A percentile compares a stretch with the other conserved stretches of the same genome.
phyloP scores from a whole-genome alignment of 2,113 vertebrate genomes.

The Ochotona princeps region DNA sequence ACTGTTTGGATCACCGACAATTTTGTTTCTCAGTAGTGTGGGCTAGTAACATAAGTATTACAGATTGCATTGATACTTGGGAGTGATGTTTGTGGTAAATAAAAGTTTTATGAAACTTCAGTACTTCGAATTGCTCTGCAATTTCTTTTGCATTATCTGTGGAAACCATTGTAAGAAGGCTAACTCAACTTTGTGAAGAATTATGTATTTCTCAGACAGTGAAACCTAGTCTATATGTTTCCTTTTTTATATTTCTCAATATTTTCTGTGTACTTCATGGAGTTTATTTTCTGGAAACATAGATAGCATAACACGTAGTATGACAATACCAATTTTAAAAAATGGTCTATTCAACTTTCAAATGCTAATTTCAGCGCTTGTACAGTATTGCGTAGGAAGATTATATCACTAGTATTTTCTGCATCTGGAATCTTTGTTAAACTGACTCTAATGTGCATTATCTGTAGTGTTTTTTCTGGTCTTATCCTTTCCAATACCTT shows the following conservation, averaged over 20 bases:
- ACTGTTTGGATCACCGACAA: background rate
- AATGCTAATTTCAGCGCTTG: background rate
- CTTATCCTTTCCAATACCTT: background rate
- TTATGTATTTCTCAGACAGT: background rate
- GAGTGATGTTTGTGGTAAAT: background rate
- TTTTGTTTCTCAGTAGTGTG: background rate
- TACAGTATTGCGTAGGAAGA: background rate
- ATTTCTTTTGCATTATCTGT: background rate
- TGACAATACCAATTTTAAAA: conserved; percentile 9
- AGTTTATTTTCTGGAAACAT: background rate
- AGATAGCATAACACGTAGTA: background rate
- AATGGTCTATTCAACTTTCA: conserved; percentile 26
- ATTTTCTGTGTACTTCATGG: background rate
- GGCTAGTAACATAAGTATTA: background rate
- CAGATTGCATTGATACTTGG: background rate
- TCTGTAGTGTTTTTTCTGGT: conserved; percentile 25
- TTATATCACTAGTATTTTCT: background rate
- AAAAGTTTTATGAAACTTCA: background rate
- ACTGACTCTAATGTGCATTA: background rate
- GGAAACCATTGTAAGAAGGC: background rate
- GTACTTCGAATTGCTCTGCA: background rate
- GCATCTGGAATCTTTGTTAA: conserved; percentile 23
- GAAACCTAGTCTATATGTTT: background rate
- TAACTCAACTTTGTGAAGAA: background rate
- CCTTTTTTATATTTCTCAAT: background rate